phyloP scores from a whole-genome alignment of 2,113 vertebrate species.

The Eulacestoma nigropectus region DNA sequence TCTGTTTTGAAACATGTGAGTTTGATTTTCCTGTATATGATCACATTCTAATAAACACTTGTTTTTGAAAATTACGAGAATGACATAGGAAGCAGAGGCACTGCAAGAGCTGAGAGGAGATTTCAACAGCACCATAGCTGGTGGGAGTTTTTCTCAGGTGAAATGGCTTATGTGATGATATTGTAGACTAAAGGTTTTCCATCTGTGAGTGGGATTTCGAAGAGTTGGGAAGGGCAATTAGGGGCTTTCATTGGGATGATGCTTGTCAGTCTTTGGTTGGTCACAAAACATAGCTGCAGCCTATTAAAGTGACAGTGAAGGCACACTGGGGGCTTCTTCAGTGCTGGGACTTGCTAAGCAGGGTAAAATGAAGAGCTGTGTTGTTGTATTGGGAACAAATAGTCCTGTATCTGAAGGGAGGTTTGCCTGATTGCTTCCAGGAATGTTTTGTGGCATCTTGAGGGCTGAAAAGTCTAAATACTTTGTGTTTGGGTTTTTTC shows the following conservation, averaged over 20 bases:
- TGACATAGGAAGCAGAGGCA: background rate
- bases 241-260: background rate
- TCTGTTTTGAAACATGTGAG: background rate
- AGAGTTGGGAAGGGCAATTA: background rate
- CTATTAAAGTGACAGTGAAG: background rate
- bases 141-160: background rate
- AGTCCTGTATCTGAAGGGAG: background rate
- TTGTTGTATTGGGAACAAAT: background rate
- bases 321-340: background rate
- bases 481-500: fast-evolving
- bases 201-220: background rate
- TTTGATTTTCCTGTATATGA: background rate
- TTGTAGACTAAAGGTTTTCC: background rate
- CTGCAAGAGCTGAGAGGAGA: background rate
- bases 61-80: background rate
- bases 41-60: background rate
- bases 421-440: background rate
- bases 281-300: background rate
- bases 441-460: background rate
- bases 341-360: background rate
- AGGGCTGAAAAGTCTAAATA: background rate
- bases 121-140: background rate
- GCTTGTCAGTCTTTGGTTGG: background rate
- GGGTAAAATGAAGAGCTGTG: background rate
- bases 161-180: background rate